A percentile compares a stretch with the other conserved stretches of the same genome.
phyloP scores from a whole-genome alignment of 92 coral and sea anemone species.

The Phenganax stokvisi region DNA sequence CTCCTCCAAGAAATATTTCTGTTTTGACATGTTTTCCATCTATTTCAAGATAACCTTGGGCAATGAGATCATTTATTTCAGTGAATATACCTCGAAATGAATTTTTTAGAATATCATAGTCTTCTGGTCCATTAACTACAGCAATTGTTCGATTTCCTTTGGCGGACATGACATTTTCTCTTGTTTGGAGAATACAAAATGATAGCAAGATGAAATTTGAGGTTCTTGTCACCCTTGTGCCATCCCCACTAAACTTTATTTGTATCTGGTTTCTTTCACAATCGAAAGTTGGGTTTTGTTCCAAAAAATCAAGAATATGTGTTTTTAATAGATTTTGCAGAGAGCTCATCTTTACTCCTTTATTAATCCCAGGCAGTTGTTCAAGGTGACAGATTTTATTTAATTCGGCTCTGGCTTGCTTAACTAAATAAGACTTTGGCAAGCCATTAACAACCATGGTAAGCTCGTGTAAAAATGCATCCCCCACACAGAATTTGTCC shows the following conservation, averaged over 20 bases:
- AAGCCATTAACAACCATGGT: neutral
- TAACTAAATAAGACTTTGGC: neutral
- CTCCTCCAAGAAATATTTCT: conserved; percentile 43
- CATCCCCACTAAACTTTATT: conserved; percentile 54
- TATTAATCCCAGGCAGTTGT: conserved; percentile 21
- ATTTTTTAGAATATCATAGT: conserved; percentile 36
- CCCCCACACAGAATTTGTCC: neutral
- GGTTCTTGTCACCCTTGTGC: conserved; percentile 49
- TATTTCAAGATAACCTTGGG: conserved; percentile 17
- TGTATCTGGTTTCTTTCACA: conserved; percentile 24
- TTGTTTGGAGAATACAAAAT: conserved; percentile 29
- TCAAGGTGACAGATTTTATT: conserved; percentile 42
- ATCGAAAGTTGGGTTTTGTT: conserved; percentile 25
- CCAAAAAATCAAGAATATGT: conserved; percentile 27
- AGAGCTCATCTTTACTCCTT: conserved; percentile 45
- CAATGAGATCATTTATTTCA: conserved; percentile 42
- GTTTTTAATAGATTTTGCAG: conserved; percentile 33
- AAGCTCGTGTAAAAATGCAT: neutral
- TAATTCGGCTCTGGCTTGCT: neutral
- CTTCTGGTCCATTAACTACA: conserved; percentile 47
- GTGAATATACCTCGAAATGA: conserved; percentile 39
- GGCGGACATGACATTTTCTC: conserved; percentile 14
- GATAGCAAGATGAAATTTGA: conserved; percentile 44
- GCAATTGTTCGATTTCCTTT: conserved; percentile 36
- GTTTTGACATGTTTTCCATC: conserved; percentile 17